These are phyloP conservation scores for Propithecus deckenii DNA, from an alignment of 2,797 vertebrate genomes.

Conservation along the genomic window DNA sequence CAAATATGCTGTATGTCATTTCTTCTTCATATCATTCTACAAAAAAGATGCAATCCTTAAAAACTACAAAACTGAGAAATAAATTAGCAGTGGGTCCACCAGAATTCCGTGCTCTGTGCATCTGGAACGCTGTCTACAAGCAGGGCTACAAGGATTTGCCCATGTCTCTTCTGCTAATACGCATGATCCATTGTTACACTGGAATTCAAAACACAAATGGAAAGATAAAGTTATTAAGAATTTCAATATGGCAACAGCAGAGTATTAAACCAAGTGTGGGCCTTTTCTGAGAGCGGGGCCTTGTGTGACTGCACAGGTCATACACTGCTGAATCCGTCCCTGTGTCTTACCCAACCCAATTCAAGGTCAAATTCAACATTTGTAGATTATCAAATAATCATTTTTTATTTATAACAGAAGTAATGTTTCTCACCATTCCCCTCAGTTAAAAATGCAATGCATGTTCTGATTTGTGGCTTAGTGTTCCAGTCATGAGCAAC, in stretches of 20 bases:
- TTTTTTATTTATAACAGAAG: not conserved
- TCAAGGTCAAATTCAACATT: not conserved
- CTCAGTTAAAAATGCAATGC: not conserved
- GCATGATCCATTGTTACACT: not conserved
- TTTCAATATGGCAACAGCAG: not conserved
- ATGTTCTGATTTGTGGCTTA: not conserved
- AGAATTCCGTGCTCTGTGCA: not conserved
- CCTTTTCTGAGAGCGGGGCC: not conserved
- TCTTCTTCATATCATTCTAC: not conserved
- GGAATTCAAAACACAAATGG: not conserved
- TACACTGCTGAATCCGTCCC: not conserved
- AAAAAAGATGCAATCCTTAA: not conserved
- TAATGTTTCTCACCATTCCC: not conserved
- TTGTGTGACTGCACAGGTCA: not conserved
- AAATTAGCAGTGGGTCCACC: not conserved
- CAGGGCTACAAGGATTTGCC: not conserved
- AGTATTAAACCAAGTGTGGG: not conserved
- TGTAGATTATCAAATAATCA: not conserved
- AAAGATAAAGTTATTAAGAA: not conserved
- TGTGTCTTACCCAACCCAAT: not conserved
- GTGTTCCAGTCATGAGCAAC: not conserved
- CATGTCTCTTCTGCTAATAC: not conserved
- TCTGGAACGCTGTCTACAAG: not conserved
- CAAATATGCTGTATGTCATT: not conserved
- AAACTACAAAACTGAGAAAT: not conserved